Evolutionary conservation across 1,140 invertebrate genomes (phyloP).

Genomic region (Apolygus lucorum): DNA sequence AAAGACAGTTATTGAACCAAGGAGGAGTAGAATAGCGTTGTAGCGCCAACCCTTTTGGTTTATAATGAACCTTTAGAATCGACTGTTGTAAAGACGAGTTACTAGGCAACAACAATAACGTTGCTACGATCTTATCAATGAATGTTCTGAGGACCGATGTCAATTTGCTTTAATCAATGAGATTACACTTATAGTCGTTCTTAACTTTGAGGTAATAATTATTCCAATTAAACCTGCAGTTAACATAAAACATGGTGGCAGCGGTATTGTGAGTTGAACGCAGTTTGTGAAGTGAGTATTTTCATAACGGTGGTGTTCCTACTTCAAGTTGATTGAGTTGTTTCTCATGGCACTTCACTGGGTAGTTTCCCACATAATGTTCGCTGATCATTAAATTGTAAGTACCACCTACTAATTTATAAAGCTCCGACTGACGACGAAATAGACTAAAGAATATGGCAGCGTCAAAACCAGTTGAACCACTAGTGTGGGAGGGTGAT

Average conservation of each 20-base stretch:
- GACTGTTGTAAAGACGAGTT: too few species aligned
- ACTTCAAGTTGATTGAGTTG: slow-evolving; percentile 11
- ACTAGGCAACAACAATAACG: too few species aligned
- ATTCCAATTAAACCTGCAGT: background rate
- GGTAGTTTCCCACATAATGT: background rate
- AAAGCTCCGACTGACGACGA: too few species aligned
- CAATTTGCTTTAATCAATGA: too few species aligned
- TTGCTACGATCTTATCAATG: too few species aligned
- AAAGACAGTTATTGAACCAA: too few species aligned
- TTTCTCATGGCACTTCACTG: slow-evolving; percentile 2
- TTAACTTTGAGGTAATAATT: background rate
- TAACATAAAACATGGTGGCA: slow-evolving; percentile 5
- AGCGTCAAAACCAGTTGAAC: slow-evolving; percentile 7
- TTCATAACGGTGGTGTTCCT: slow-evolving; percentile 2
- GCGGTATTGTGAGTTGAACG: slow-evolving; percentile 2
- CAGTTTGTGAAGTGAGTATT: background rate
- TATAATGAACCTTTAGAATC: too few species aligned
- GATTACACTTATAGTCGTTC: too few species aligned
- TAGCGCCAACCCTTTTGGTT: too few species aligned
- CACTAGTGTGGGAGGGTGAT: slow-evolving; percentile 2
- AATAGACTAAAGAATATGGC: background rate
- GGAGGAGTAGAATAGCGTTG: too few species aligned
- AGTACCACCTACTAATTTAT: background rate
- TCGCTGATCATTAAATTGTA: background rate
- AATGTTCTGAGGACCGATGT: too few species aligned